Percentiles rank a stretch among this genome's conserved stretches.
Evolutionary conservation across 2,113 vertebrate genomes (phyloP).

Genomic region (Perca schrenkii): DNA sequence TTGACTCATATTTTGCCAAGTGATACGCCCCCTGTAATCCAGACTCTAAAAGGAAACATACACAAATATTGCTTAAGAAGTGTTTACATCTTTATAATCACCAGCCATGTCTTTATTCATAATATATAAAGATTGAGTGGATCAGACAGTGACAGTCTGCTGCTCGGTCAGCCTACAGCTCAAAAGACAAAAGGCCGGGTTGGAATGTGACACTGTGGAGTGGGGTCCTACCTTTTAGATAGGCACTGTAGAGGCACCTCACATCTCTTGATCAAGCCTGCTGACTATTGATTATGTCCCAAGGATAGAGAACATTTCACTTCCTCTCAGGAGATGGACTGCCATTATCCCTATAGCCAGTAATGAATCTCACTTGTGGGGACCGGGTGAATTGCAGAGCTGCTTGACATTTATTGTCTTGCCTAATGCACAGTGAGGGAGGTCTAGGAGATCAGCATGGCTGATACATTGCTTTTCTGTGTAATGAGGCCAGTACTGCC

Average conservation of each 20-base stretch:
- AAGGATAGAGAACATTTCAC: slow-evolving; percentile 74
- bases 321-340: slow-evolving; percentile 79
- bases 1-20: slow-evolving; percentile 69
- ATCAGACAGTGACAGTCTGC: slow-evolving; percentile 34
- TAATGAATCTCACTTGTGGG: slow-evolving; percentile 82
- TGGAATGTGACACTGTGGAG: slow-evolving; percentile 26
- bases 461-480: slow-evolving; percentile 63
- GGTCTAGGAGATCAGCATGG: slow-evolving; percentile 64
- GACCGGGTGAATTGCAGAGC: slow-evolving; percentile 67
- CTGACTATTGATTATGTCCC: slow-evolving; percentile 80
- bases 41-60: slow-evolving; percentile 46
- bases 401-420: slow-evolving; percentile 85
- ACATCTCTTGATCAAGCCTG: slow-evolving; percentile 64
- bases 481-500: slow-evolving; percentile 62
- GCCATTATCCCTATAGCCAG: slow-evolving; percentile 73
- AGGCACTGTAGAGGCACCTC: slow-evolving; percentile 45
- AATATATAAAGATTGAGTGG: slow-evolving; percentile 10
- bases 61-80: slow-evolving; percentile 43
- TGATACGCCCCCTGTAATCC: slow-evolving; percentile 47
- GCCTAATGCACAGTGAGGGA: slow-evolving; percentile 70
- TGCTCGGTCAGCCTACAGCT: slow-evolving; percentile 16
- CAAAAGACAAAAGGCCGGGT: slow-evolving; percentile 24
- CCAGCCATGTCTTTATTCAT: slow-evolving; percentile 17
- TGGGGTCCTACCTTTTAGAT: slow-evolving; percentile 42
- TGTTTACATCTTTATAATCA: slow-evolving; percentile 50